Conservation (phyloP, 2,113 vertebrate species). For the Elgaria multicarinata region DNA sequence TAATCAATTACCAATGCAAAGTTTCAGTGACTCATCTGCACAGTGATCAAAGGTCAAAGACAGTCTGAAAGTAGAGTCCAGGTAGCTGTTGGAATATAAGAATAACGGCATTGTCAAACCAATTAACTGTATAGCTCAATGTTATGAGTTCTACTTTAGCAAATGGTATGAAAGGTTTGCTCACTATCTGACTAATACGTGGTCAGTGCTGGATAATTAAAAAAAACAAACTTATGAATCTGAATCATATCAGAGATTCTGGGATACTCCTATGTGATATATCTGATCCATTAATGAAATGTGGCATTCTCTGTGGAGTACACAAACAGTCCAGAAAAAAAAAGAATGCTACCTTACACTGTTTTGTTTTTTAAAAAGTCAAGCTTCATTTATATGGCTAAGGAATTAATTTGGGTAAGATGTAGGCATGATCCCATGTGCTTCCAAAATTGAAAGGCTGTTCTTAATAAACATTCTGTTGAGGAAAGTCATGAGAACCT, state of each 20-base stretch:
- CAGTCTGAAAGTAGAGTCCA: neutral
- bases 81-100: neutral
- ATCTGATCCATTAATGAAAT: neutral
- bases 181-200: neutral
- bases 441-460: neutral
- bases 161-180: neutral
- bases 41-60: neutral
- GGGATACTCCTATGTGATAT: neutral
- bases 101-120: neutral
- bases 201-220: neutral
- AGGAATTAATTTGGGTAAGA: neutral
- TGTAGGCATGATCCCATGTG: neutral
- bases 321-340: neutral
- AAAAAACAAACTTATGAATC: neutral
- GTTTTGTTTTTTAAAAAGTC: neutral
- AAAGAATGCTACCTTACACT: neutral
- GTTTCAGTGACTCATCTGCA: neutral
- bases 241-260: neutral
- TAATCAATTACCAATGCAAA: neutral
- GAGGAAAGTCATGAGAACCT: conserved; percentile 15
- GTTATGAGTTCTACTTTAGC: neutral
- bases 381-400: neutral
- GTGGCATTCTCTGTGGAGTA: neutral
- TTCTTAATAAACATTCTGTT: conserved; percentile 35
- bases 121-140: neutral